Percentiles rank a stretch among this genome's conserved stretches.
phyloP scores from a whole-genome alignment of 2,797 vertebrate species.

The Martes flavigula region DNA sequence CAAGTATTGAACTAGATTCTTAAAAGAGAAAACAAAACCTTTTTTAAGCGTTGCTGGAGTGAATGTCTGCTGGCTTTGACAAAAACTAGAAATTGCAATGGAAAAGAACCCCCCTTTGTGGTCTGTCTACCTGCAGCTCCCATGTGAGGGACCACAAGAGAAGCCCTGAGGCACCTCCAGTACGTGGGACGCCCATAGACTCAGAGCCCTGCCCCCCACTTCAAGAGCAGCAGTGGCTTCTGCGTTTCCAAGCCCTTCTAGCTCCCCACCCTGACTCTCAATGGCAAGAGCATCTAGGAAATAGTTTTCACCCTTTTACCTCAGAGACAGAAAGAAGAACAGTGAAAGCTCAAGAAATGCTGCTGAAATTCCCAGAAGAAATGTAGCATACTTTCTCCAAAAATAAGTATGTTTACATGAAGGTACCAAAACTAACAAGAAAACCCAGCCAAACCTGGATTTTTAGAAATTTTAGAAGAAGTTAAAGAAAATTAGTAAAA shows the following conservation, averaged over 20 bases:
- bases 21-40: not conserved
- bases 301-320: not conserved
- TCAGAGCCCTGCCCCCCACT: not conserved
- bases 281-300: not conserved
- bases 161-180: accelerated
- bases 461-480: constrained; percentile 5
- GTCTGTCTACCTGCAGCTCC: not conserved
- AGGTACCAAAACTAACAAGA: not conserved
- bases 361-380: not conserved
- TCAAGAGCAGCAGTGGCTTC: not conserved
- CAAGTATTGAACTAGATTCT: not conserved
- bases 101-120: not conserved
- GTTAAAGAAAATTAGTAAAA: not conserved
- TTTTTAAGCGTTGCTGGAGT: not conserved
- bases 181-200: no score
- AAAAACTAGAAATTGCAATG: not conserved
- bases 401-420: not conserved
- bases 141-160: not conserved
- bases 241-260: not conserved
- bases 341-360: not conserved
- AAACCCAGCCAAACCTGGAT: not conserved
- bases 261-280: no score
- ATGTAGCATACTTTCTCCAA: not conserved
- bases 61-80: not conserved
- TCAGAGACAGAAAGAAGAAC: not conserved